Base-by-base conservation (phyloP, 2,888 invertebrate species). In the Apamea crenata region DNA sequence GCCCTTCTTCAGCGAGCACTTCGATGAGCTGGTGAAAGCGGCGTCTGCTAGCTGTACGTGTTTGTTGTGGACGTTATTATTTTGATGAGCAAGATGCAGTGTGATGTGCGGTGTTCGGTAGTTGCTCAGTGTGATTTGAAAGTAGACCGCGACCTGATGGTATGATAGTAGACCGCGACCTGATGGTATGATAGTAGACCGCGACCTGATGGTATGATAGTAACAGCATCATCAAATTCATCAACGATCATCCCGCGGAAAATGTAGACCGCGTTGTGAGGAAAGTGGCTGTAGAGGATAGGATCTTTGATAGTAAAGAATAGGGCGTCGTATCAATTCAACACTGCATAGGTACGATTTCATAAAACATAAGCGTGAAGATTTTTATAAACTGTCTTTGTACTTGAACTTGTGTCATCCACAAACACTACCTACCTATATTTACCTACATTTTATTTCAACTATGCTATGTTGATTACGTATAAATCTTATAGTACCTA, bases 31-130 rank as follows among this genome's bases (percentile, higher is more conserved):
- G 47, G 88, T 94, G 83, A 92, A 91, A 77, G 91, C 92, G 5
- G 94, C 94, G 2, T 91, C 93, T 4, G 90, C 90, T 10, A 92
- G 93, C 71, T 94, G 94, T 94, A 93, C 67, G 94, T 93, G 80
- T 78, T 69, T 84, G 32, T 74, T 59, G 75, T 84, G 47, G 29
- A 66, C 14, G 12, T 44, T 29, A 36, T 65, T 40, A 25, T 71
- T 36, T 29, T 44, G 18, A 63, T 68, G 21, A 53, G 32, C 40
- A 50, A 32, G n/a, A 29, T 66, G 40, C n/a, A 44, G 61, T 78
- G 82, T 71, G 56, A 44, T 70, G 61, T 74, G 40, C 70, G 50
- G 65, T 68, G 44, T 14, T 16, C 36, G 10, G 40, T 67, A 14
- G 36, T 40, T 2, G n/a, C 32, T 67, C 2, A 74, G 59, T 59